phyloP scores from a whole-genome alignment of 2,113 vertebrate genomes.

The Ploceus nigricollis region DNA sequence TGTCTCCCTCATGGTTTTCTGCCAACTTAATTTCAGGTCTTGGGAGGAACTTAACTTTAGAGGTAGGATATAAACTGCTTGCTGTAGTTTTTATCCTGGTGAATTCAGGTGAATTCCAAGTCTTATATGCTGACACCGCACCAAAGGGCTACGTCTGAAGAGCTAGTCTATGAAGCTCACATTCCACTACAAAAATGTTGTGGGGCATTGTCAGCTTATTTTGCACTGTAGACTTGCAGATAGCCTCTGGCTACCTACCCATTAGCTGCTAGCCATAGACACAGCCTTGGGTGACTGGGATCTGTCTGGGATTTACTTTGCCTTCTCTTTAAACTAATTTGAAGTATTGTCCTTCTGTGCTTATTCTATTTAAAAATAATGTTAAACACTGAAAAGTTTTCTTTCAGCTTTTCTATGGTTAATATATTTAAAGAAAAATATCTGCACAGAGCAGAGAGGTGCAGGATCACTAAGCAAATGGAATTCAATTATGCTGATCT shows the following conservation, averaged over 20 bases:
- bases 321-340: neutral
- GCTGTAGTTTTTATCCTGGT: neutral
- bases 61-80: neutral
- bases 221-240: neutral
- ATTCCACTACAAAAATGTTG: neutral
- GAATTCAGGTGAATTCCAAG: neutral
- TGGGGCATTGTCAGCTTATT: neutral
- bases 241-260: neutral
- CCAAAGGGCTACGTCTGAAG: neutral
- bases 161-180: neutral
- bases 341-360: neutral
- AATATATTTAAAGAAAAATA: neutral
- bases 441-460: neutral
- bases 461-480: constrained; percentile 13
- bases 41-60: neutral
- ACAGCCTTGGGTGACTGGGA: neutral
- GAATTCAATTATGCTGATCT: neutral
- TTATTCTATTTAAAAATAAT: neutral
- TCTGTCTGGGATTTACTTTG: neutral
- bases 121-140: neutral
- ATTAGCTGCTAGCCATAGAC: neutral
- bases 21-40: neutral
- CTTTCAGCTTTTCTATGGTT: neutral
- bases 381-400: neutral
- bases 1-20: neutral